phyloP scores from a whole-genome alignment of 1,140 invertebrate genomes.

The Sitophilus oryzae region DNA sequence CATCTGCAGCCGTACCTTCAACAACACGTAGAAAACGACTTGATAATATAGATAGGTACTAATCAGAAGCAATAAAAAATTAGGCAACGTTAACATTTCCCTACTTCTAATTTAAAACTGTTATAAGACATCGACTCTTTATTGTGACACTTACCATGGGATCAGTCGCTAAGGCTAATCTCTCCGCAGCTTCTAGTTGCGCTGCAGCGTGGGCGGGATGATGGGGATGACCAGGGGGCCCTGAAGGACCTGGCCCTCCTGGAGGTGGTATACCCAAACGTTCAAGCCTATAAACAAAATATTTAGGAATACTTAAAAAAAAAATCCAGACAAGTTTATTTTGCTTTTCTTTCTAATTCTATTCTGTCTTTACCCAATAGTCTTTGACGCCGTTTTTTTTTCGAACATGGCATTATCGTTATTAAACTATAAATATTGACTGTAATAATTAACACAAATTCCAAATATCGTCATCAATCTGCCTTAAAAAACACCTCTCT shows the following conservation, averaged over 20 bases:
- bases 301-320: background rate
- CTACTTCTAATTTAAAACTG: no score
- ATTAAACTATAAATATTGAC: no score
- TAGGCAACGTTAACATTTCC: no score
- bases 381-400: no score
- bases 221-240: slow-evolving; percentile 35
- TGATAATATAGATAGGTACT: slow-evolving; percentile 19
- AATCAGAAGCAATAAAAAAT: background rate
- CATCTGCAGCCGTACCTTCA: slow-evolving; percentile 72
- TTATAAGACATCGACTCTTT: no score
- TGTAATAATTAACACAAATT: no score
- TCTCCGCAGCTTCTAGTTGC: slow-evolving; percentile 52
- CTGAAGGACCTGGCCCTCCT: slow-evolving; percentile 47
- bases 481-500: no score
- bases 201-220: slow-evolving; percentile 41
- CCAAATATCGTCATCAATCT: no score
- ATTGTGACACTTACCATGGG: slow-evolving; percentile 54
- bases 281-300: slow-evolving; percentile 52
- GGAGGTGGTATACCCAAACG: slow-evolving; percentile 66
- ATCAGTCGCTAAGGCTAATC: slow-evolving; percentile 64
- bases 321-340: background rate
- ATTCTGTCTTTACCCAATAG: no score
- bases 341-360: no score
- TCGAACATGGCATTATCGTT: no score
- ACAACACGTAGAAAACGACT: slow-evolving; percentile 24